These are phyloP conservation scores for Rapana venosa DNA, from an alignment of 2,888 invertebrate species.

Conservation along the genomic window DNA sequence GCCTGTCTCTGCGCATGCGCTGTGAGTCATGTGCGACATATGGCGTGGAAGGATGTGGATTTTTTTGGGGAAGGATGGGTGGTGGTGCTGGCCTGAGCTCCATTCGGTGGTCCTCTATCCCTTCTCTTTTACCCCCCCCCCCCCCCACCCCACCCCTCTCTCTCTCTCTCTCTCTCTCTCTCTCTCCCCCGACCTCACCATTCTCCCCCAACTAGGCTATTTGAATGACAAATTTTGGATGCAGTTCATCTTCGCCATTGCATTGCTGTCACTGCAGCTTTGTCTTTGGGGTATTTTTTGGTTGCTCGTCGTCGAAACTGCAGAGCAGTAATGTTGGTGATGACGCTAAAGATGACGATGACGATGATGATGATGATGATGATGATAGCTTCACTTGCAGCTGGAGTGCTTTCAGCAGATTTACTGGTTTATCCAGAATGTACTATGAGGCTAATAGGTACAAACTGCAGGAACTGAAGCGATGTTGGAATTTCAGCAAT, in stretches of 20 bases:
- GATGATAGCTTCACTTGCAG: too few species aligned
- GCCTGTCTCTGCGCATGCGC: conserved; percentile 47
- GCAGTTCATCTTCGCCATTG: not conserved
- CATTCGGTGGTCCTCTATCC: not conserved
- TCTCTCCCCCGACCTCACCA: not conserved
- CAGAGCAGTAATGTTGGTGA: not conserved
- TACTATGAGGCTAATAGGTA: too few species aligned
- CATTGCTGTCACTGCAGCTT: not conserved
- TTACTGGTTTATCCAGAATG: too few species aligned
- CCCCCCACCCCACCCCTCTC: not conserved
- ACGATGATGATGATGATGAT: too few species aligned
- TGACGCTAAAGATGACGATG: not conserved
- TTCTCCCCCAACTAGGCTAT: not conserved
- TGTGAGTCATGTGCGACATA: conserved; percentile 48
- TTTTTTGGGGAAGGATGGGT: not conserved
- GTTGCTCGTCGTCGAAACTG: not conserved
- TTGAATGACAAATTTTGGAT: not conserved
- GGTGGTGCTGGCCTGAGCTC: not conserved
- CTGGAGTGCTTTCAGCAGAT: too few species aligned
- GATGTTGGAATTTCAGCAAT: too few species aligned
- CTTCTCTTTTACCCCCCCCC: not conserved
- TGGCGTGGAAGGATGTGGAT: conserved; percentile 35
- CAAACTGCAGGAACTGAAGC: too few species aligned
- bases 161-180: not conserved
- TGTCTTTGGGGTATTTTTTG: not conserved